These are phyloP conservation scores for Pterostichus madidus DNA, from an alignment of 2,888 invertebrate species.

Conservation along the genomic window DNA sequence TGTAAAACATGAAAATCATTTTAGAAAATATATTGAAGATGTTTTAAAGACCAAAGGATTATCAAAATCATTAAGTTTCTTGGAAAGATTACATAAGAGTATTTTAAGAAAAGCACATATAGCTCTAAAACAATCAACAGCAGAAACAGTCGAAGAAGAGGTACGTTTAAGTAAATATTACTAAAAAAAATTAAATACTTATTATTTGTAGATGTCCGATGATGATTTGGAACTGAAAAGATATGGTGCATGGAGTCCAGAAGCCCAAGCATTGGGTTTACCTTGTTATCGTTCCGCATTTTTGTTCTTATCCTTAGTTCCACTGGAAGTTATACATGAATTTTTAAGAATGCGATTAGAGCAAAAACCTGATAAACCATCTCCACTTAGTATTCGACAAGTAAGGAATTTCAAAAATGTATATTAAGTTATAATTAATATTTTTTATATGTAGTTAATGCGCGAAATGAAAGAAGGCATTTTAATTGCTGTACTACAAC, in stretches of 20 bases:
- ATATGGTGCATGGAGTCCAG: slow-evolving; percentile 88
- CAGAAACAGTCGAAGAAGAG: slow-evolving; percentile 70
- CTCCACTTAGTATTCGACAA: slow-evolving; percentile 92
- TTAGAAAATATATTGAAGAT: slow-evolving; percentile 90
- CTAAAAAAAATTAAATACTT: slow-evolving; percentile 33
- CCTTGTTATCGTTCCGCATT: slow-evolving; percentile 93
- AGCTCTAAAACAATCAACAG: slow-evolving; percentile 82
- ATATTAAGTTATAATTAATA: neutral
- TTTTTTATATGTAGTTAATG: slow-evolving; percentile 81
- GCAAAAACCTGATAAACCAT: slow-evolving; percentile 89
- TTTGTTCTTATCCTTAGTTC: slow-evolving; percentile 90
- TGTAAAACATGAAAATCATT: neutral
- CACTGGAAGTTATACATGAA: slow-evolving; percentile 95
- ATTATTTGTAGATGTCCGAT: slow-evolving; percentile 68
- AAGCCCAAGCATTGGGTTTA: slow-evolving; percentile 87
- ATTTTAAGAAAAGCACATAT: slow-evolving; percentile 86
- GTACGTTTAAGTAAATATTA: slow-evolving; percentile 70
- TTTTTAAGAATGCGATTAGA: slow-evolving; percentile 92
- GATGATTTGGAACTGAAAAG: slow-evolving; percentile 79
- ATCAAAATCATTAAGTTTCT: slow-evolving; percentile 88
- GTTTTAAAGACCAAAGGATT: slow-evolving; percentile 92
- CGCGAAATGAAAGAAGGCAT: slow-evolving; percentile 95
- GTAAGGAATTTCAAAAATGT: slow-evolving; percentile 76
- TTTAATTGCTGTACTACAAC: slow-evolving; percentile 89
- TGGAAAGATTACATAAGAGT: slow-evolving; percentile 85